phyloP scores from a whole-genome alignment of 2,113 vertebrate species.

The Spheniscus mendiculus region DNA sequence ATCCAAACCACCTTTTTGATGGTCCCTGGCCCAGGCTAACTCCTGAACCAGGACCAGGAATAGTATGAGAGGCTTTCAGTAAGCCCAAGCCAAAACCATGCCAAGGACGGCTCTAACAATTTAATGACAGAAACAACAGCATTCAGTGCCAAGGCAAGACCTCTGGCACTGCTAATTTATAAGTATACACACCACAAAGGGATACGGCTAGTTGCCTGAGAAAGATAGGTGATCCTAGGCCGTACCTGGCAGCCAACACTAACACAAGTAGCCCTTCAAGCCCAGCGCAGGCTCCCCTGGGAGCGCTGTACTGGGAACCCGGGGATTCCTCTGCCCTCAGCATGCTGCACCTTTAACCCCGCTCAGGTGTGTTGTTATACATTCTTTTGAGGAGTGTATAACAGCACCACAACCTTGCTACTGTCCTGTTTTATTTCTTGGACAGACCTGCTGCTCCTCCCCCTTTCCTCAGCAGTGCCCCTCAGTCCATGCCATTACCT shows the following conservation, averaged over 20 bases:
- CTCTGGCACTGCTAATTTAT: not conserved
- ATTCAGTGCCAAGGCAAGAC: not conserved
- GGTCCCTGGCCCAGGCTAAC: not conserved
- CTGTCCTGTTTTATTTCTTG: not conserved
- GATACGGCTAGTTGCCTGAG: not conserved
- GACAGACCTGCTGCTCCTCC: not conserved
- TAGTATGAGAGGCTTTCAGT: not conserved
- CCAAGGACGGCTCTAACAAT: not conserved
- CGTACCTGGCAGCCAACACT: not conserved
- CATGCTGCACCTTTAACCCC: not conserved
- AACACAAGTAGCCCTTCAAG: not conserved
- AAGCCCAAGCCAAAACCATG: not conserved
- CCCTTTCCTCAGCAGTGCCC: not conserved
- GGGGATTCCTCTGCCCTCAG: not conserved
- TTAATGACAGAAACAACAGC: not conserved
- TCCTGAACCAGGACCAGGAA: not conserved
- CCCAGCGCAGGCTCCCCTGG: not conserved
- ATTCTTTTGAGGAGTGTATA: not conserved
- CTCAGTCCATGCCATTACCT: not conserved
- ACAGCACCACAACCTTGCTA: not conserved
- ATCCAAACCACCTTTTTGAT: not conserved
- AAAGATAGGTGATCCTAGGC: not conserved
- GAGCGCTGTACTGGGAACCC: not conserved
- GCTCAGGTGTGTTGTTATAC: not conserved
- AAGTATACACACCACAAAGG: not conserved